These are phyloP conservation scores for Cheilosia vernalis DNA, from an alignment of 2,888 invertebrate species.

Conservation along the genomic window DNA sequence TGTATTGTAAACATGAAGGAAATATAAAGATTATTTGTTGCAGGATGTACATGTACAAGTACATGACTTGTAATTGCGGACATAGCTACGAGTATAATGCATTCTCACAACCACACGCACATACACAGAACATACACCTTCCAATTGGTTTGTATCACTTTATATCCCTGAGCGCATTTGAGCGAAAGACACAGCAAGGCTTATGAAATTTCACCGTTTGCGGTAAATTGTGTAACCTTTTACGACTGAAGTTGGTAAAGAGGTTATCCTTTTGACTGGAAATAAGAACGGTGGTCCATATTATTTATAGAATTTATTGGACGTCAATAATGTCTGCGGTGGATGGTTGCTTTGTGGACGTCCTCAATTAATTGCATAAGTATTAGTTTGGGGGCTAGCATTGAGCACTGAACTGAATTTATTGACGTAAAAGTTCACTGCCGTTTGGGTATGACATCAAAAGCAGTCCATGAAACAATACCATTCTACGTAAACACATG, in stretches of 20 bases:
- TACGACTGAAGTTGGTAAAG: background rate
- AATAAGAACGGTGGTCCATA: background rate
- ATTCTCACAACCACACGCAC: background rate
- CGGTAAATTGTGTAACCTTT: conserved; percentile 6
- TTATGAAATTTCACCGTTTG: background rate
- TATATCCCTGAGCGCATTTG: background rate
- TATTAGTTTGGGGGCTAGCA: conserved; percentile 1
- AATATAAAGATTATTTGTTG: background rate
- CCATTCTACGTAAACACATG: no score
- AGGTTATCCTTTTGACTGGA: background rate
- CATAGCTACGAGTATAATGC: background rate
- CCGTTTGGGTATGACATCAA: no score
- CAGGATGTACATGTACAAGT: background rate
- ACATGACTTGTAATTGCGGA: conserved; percentile 14
- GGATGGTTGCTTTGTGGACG: conserved; percentile 3
- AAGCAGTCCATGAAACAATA: no score
- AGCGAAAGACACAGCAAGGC: background rate
- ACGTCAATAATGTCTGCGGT: background rate
- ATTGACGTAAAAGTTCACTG: conserved; percentile 9
- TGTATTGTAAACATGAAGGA: background rate
- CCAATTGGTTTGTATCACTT: background rate
- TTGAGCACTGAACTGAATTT: background rate
- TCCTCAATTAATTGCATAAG: conserved; percentile 31
- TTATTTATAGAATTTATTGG: conserved; percentile 12
- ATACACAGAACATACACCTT: background rate